Conservation (phyloP, 2,797 vertebrate genomes). For the Novumbra hubbsi region DNA sequence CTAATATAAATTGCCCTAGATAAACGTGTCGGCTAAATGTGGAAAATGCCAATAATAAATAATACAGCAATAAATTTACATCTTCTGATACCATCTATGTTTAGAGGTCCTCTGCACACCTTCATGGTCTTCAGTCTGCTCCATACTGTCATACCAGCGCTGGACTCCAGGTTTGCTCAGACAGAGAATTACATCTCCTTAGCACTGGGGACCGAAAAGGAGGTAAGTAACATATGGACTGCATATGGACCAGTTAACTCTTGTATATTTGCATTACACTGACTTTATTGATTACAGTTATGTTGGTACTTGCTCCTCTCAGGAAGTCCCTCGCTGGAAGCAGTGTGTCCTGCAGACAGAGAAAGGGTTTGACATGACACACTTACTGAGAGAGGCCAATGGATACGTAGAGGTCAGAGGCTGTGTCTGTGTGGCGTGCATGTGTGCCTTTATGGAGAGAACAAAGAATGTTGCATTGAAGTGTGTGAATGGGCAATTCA, state of each 20-base stretch:
- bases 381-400: conserved; percentile 55
- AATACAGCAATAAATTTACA: background rate
- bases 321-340: conserved; percentile 72
- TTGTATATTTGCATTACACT: background rate
- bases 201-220: conserved; percentile 46
- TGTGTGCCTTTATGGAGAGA: background rate
- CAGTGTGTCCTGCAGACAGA: conserved; percentile 69
- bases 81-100: background rate
- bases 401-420: conserved; percentile 58
- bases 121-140: conserved; percentile 77
- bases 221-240: conserved; percentile 48
- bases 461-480: background rate
- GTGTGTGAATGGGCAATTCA: background rate
- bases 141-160: conserved; percentile 73
- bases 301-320: conserved; percentile 17
- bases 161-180: conserved; percentile 72
- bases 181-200: conserved; percentile 56
- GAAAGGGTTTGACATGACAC: conserved; percentile 62
- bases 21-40: too few species aligned
- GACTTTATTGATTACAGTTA: background rate
- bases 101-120: conserved; percentile 69
- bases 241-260: background rate
- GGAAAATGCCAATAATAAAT: too few species aligned
- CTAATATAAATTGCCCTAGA: too few species aligned
- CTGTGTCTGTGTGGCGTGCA: background rate